Evolutionary conservation across 2,888 invertebrate species (phyloP), one percentile per base, ranked within the genome.

Genomic region (Onthophagus sagittarius): DNA sequence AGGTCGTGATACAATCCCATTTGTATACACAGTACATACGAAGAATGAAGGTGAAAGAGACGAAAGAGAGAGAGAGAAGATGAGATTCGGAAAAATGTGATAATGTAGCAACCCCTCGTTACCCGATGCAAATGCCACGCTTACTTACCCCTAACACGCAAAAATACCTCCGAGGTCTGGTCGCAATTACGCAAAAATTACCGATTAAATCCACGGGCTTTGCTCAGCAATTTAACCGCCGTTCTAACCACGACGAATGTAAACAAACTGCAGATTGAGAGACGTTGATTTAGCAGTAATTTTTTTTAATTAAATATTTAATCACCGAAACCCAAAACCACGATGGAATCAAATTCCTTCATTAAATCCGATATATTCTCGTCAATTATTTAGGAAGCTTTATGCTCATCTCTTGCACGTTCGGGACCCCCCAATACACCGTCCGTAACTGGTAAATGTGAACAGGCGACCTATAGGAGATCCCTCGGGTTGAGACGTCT

Each of bases 361-460:
- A 53, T 53, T 53, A 53, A 23, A 53, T 53, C 7, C 39, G 39
- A 11, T 53, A 53, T 53, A n/a, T 67, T 67, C 31, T n/a, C 67
- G n/a, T 67, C 67, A 67, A 67, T 67, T 67, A 67, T 67, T 67
- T 67, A 23, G 67, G 23, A 67, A 23, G 67, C 31, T n/a, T 32
- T 67, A 67, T 32, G 13, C 67, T 23, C 11, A 53, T 53, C 39
- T 53, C 39, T 53, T 53, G 39, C 39, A 53, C 39, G 39, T 53
- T 7, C 39, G 39, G 39, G 39, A 11, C 23, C 3, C 23, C 23
- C 23, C 23, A 11, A 53, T 53, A 11, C 11, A 7, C 9, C 9
- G 39, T 4, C 11, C 7, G 39, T 53, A 53, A 53, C 39, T 53
- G 3, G 64, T 64, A 64, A 67, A 67, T 7, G n/a, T 32, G 67